These are phyloP conservation scores for Ginglymostoma cirratum DNA, from an alignment of 2,113 vertebrate species.

Conservation along the genomic window DNA sequence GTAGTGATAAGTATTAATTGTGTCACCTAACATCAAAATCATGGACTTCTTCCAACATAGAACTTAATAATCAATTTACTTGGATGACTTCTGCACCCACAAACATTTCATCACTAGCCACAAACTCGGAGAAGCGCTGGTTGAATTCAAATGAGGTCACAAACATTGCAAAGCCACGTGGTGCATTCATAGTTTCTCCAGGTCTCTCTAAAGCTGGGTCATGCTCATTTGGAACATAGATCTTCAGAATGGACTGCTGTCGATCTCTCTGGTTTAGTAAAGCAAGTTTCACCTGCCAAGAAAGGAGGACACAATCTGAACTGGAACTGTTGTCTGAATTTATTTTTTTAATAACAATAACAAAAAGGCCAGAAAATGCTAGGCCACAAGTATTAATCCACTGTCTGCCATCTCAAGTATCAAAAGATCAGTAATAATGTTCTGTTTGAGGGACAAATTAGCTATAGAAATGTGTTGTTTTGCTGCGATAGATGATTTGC, in stretches of 20 bases:
- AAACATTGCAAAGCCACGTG: slow-evolving; percentile 23
- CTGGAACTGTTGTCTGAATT: not conserved
- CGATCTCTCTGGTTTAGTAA: slow-evolving; percentile 28
- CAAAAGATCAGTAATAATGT: not conserved
- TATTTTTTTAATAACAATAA: not conserved
- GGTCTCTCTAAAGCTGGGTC: slow-evolving; percentile 30
- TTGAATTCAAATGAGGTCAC: slow-evolving; percentile 40
- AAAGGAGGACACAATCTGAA: slow-evolving; percentile 18
- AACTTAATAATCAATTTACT: not conserved
- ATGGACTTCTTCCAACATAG: not conserved
- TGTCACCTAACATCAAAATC: not conserved
- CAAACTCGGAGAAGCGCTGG: slow-evolving; percentile 25
- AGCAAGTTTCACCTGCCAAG: slow-evolving; percentile 32
- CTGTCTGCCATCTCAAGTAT: not conserved
- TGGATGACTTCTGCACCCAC: slow-evolving; percentile 34
- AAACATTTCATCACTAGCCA: slow-evolving; percentile 39
- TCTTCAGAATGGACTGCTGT: slow-evolving; percentile 38
- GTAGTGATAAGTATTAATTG: not conserved
- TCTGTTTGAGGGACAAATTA: not conserved
- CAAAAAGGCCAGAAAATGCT: not conserved
- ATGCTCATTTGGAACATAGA: slow-evolving; percentile 16
- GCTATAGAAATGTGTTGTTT: not conserved
- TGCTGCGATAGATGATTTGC: not conserved
- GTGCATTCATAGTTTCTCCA: slow-evolving; percentile 33
- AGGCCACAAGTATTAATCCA: not conserved